Evolutionary conservation across 2,888 invertebrate species (phyloP).

Genomic region (Calliscelio sp.): DNA sequence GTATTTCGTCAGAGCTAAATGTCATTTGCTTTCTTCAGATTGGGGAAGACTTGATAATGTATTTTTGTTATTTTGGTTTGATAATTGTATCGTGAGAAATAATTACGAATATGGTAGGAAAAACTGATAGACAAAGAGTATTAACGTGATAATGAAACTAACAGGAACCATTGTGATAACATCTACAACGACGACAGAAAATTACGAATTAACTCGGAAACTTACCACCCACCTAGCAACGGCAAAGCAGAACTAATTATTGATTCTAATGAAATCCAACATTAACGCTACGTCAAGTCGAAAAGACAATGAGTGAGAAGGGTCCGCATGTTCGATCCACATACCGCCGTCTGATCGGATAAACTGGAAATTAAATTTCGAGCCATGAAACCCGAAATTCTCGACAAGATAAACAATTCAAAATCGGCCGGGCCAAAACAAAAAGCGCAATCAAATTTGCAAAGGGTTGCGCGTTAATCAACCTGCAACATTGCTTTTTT

Average conservation of each 20-base stretch:
- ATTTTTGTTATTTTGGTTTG: no score
- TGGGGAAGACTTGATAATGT: no score
- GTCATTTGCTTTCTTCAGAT: no score
- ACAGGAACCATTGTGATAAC: slow-evolving; percentile 32
- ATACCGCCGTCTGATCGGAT: slow-evolving; percentile 46
- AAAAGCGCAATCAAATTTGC: slow-evolving; percentile 6
- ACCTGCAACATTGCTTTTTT: slow-evolving; percentile 12
- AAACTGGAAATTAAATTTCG: slow-evolving; percentile 65
- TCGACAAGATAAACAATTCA: slow-evolving; percentile 51
- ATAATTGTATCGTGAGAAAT: no score
- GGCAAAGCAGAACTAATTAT: slow-evolving; percentile 60
- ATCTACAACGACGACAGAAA: slow-evolving; percentile 35
- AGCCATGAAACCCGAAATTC: slow-evolving; percentile 30
- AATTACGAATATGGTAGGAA: no score
- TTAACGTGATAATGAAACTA: slow-evolving; percentile 9
- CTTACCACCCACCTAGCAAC: slow-evolving; percentile 5
- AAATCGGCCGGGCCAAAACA: background rate
- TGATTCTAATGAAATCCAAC: slow-evolving; percentile 70
- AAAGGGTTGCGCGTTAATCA: background rate
- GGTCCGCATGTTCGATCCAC: slow-evolving; percentile 62
- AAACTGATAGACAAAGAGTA: no score
- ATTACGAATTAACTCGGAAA: slow-evolving; percentile 46
- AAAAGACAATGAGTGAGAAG: slow-evolving; percentile 71
- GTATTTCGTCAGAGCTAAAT: no score
- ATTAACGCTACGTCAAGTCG: slow-evolving; percentile 65